phyloP scores from a whole-genome alignment of 2,797 vertebrate species.

The Arctocebus calabarensis region DNA sequence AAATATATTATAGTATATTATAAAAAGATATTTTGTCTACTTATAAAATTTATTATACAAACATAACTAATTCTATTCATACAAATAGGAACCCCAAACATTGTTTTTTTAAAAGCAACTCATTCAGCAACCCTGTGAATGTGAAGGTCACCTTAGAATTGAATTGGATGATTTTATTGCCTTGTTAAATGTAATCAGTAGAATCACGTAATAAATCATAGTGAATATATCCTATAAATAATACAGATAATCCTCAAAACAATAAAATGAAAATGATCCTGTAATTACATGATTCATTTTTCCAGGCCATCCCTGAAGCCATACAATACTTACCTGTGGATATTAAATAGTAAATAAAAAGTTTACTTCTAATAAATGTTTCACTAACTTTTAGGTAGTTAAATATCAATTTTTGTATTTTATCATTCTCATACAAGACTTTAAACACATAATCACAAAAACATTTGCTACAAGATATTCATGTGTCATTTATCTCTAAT shows the following conservation, averaged over 20 bases:
- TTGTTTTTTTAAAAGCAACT: constrained; percentile 43
- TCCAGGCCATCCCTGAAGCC: constrained; percentile 36
- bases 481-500: constrained; percentile 53
- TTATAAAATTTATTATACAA: constrained; percentile 50
- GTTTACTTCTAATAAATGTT: constrained; percentile 62
- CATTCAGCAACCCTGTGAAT: constrained; percentile 45
- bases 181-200: constrained; percentile 74
- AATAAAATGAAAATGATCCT: constrained; percentile 77
- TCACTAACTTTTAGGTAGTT: constrained; percentile 67
- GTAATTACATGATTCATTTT: constrained; percentile 75
- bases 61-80: not conserved
- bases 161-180: constrained; percentile 70
- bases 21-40: not conserved
- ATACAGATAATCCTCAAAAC: constrained; percentile 73
- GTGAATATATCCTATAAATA: constrained; percentile 75
- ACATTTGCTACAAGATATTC: not conserved
- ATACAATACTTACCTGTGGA: not conserved
- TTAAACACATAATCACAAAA: constrained; percentile 61
- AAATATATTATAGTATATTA: not conserved
- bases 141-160: constrained; percentile 75
- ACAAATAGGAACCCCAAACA: constrained; percentile 18
- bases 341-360: constrained; percentile 73
- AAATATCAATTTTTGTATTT: constrained; percentile 64
- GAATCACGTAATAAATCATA: constrained; percentile 79
- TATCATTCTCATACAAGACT: constrained; percentile 59